phyloP scores from a whole-genome alignment of 2,113 vertebrate species.

The Lamprologus callipterus region DNA sequence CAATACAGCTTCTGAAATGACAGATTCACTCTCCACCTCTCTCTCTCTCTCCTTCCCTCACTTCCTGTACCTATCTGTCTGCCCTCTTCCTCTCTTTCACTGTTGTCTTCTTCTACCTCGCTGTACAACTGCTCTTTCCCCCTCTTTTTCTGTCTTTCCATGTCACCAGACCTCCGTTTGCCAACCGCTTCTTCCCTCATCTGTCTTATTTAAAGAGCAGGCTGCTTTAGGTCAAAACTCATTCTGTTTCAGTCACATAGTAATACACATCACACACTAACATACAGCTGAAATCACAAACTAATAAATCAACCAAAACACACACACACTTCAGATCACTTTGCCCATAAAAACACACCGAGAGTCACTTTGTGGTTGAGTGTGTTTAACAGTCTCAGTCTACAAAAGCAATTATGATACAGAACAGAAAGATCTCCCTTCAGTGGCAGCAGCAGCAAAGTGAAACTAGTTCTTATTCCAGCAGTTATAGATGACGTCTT shows the following conservation, averaged over 20 bases:
- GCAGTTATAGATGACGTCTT: not conserved
- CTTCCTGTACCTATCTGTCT: slow-evolving; percentile 19
- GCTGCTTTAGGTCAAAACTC: slow-evolving; percentile 41
- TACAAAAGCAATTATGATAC: not conserved
- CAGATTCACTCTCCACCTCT: slow-evolving; percentile 53
- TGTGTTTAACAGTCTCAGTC: not conserved
- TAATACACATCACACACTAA: slow-evolving; percentile 32
- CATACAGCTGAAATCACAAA: slow-evolving; percentile 19
- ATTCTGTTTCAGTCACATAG: slow-evolving; percentile 29
- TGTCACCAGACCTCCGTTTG: not conserved
- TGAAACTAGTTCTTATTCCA: not conserved
- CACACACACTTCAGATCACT: not conserved
- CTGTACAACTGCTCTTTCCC: not conserved
- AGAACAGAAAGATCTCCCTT: not conserved
- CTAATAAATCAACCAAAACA: slow-evolving; percentile 35
- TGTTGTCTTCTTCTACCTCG: not conserved
- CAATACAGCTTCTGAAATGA: slow-evolving; percentile 72
- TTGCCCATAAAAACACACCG: not conserved
- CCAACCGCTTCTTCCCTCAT: not conserved
- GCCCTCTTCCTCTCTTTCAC: not conserved
- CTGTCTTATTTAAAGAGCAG: slow-evolving; percentile 55
- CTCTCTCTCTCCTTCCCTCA: not conserved
- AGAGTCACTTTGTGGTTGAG: not conserved
- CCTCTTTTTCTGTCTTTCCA: not conserved
- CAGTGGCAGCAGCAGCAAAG: not conserved